These are phyloP conservation scores for Picathartes gymnocephalus DNA, from an alignment of 2,113 vertebrate species.

Conservation along the genomic window DNA sequence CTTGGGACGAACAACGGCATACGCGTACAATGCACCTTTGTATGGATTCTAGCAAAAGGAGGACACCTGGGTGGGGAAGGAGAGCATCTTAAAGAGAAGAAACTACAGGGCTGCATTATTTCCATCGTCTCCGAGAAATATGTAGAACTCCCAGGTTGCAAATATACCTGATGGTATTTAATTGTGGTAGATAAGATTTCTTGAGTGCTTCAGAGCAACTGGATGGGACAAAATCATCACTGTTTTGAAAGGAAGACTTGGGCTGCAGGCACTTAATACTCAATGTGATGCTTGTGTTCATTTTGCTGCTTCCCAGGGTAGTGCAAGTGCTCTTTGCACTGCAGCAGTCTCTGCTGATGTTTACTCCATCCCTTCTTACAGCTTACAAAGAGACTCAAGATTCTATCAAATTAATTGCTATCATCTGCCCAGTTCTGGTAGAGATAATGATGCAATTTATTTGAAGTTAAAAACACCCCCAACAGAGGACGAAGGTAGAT, in stretches of 20 bases:
- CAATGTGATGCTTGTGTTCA: neutral
- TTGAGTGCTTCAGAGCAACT: neutral
- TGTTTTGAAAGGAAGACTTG: neutral
- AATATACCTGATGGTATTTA: neutral
- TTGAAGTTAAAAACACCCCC: neutral
- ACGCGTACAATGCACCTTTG: neutral
- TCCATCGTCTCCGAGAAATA: neutral
- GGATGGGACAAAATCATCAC: neutral
- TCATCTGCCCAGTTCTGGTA: neutral
- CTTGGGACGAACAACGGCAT: neutral
- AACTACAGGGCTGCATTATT: neutral
- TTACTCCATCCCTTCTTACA: neutral
- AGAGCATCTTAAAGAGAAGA: neutral
- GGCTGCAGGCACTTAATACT: neutral
- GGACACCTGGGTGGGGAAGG: neutral
- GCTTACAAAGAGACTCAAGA: neutral
- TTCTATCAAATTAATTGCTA: neutral
- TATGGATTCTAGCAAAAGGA: neutral
- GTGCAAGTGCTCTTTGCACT: neutral
- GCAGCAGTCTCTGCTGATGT: neutral
- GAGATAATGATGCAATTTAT: neutral
- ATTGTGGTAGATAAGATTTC: neutral
- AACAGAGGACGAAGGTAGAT: neutral
- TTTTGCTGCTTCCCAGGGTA: neutral
- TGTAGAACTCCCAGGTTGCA: neutral